Conservation (phyloP, 92 coral and sea anemone genomes). For the Siderastrea siderea region DNA sequence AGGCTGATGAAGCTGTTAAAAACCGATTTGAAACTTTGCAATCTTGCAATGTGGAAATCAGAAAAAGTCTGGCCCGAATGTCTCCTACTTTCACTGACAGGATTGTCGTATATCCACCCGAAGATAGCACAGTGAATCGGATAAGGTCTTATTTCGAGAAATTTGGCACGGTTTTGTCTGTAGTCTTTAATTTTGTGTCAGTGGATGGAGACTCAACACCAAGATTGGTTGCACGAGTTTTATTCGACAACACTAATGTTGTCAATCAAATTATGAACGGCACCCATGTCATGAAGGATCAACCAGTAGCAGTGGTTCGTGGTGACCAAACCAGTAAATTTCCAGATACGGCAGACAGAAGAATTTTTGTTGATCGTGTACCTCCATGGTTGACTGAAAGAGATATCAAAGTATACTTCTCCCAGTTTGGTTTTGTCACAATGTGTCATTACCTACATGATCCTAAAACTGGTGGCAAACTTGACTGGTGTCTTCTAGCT, state of each 20-base stretch:
- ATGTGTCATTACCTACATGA: slow-evolving; percentile 28
- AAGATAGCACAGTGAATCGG: slow-evolving; percentile 50
- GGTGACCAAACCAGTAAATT: slow-evolving; percentile 1
- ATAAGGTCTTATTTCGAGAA: slow-evolving; percentile 55
- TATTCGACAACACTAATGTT: background rate
- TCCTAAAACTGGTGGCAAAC: slow-evolving; percentile 8
- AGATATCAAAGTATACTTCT: slow-evolving; percentile 46
- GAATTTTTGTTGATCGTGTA: slow-evolving; percentile 41
- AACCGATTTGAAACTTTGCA: slow-evolving; percentile 31
- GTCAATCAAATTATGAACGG: background rate
- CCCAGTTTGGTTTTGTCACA: slow-evolving; percentile 60
- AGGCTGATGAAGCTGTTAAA: slow-evolving; percentile 26
- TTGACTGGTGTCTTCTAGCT: slow-evolving; percentile 45
- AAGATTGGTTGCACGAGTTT: background rate
- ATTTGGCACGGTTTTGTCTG: slow-evolving; percentile 51
- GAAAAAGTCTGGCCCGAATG: slow-evolving; percentile 34
- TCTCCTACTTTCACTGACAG: slow-evolving; percentile 40
- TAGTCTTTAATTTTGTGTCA: slow-evolving; percentile 41
- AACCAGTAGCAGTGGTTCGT: background rate
- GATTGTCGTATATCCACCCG: slow-evolving; percentile 51
- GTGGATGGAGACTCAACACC: background rate
- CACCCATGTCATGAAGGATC: background rate
- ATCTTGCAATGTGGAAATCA: slow-evolving; percentile 8
- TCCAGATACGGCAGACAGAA: background rate
- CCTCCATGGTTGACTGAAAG: slow-evolving; percentile 18